Evolutionary conservation across 2,113 vertebrate genomes (phyloP), one percentile per base, ranked within the genome.

Genomic region (Periophthalmus modestus): DNA sequence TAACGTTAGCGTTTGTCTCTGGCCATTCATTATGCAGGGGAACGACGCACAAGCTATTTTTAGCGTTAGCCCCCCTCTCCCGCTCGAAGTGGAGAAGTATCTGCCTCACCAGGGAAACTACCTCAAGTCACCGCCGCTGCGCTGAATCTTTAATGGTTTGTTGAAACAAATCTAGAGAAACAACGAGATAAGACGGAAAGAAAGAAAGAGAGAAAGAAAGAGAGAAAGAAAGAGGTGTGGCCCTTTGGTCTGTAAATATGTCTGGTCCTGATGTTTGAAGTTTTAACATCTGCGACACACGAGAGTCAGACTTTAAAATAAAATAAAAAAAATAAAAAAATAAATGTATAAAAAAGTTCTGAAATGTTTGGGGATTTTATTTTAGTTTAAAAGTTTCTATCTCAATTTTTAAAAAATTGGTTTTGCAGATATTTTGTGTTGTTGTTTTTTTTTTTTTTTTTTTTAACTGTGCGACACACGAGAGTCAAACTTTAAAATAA

Each of bases 21-120:
- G 80, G 75, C 85, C 85, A 94, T 93, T 93, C 87, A 91, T 94
- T 92, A 94, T 92, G 89, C 88, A 93, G 86, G 85, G 77, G 78
- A 85, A 89, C 78, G 85, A 89, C 78, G 80, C 82, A 73, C 19
- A 39, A 11, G 76, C 81, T 92, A 92, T 92, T 93, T 92, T 88
- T 91, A 92, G 84, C 74, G 18, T 75, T 69, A 74, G 62, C 59
- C 59, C 59, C 59, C 28, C 33, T 87, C 83, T 59, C 57, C 28
- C 57, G 24, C 57, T 13, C 57, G 68, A 91, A 90, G 89, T 86
- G 85, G 86, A 81, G 68, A 79, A 84, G 84, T 86, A 80, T 85
- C 76, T 74, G 76, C 87, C 16, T 34, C 89, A 88, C 85, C 82
- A 85, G 80, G 81, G 85, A 90, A 90, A 87, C 87, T 86, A 90